Percentiles rank a stretch among this genome's conserved stretches.
Conservation (phyloP, 92 coral and sea anemone genomes). For the Scolanthus callimorphus region DNA sequence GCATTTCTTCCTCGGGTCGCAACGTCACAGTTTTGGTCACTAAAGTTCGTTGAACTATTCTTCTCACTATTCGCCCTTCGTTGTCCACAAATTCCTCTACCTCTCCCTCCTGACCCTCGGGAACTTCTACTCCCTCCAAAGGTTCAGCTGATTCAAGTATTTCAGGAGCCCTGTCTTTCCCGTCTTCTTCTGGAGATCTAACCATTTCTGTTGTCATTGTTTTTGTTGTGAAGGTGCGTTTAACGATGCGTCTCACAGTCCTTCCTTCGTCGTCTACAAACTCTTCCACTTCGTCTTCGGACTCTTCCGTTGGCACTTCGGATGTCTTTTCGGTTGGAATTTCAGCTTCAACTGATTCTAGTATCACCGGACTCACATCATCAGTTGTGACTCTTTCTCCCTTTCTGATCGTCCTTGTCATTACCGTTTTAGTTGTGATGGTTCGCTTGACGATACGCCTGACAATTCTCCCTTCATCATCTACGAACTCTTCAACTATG, state of each 20-base stretch:
- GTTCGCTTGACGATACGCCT: constrained; percentile 36
- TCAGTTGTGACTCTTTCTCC: constrained; percentile 14
- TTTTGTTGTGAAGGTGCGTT: constrained; percentile 8
- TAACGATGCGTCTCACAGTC: constrained; percentile 16
- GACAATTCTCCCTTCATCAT: constrained; percentile 63
- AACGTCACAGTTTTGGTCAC: constrained; percentile 12
- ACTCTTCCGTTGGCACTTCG: not conserved
- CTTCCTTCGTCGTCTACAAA: constrained; percentile 33
- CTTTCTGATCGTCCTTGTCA: constrained; percentile 17
- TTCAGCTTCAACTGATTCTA: not conserved
- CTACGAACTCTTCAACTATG: constrained; percentile 52
- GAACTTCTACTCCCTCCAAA: not conserved
- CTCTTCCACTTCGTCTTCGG: constrained; percentile 20
- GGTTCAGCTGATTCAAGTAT: not conserved
- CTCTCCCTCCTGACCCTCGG: constrained; percentile 14
- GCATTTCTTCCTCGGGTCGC: constrained; percentile 7
- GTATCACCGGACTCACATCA: not conserved
- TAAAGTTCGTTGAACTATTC: constrained; percentile 50
- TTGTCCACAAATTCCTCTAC: constrained; percentile 66
- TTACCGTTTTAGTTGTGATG: not conserved
- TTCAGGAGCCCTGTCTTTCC: constrained; percentile 6
- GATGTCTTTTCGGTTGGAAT: no score
- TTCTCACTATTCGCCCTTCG: constrained; percentile 57
- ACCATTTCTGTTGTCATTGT: not conserved
- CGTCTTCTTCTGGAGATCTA: not conserved